These are phyloP conservation scores for Pangasianodon hypophthalmus DNA, from an alignment of 2,113 vertebrate genomes.

Conservation along the genomic window DNA sequence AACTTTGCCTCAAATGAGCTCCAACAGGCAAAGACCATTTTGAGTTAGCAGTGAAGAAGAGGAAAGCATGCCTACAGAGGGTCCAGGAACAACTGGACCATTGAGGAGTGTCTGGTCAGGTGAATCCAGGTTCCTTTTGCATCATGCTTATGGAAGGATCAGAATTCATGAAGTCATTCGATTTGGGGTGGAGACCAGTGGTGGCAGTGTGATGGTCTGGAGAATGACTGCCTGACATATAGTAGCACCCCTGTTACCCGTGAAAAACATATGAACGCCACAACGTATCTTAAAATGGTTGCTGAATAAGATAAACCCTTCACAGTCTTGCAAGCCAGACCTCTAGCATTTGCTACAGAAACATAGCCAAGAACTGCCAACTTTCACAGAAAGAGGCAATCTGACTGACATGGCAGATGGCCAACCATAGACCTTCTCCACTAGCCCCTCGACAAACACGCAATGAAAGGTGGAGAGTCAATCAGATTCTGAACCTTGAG, in stretches of 20 bases:
- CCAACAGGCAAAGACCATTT: neutral
- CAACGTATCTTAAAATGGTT: neutral
- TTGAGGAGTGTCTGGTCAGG: neutral
- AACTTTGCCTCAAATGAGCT: neutral
- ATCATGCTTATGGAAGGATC: neutral
- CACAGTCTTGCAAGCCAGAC: neutral
- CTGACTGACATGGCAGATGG: neutral
- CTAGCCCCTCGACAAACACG: neutral
- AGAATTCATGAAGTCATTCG: neutral
- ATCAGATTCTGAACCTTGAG: neutral
- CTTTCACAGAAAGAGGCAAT: neutral
- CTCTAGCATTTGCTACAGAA: neutral
- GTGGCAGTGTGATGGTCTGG: neutral
- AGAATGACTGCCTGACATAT: neutral
- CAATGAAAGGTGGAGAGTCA: neutral
- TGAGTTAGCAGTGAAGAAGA: neutral
- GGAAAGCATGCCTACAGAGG: neutral
- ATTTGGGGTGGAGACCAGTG: neutral
- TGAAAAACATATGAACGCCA: neutral
- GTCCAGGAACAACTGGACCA: neutral
- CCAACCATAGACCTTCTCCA: neutral
- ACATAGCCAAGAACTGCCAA: neutral
- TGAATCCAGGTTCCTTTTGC: neutral
- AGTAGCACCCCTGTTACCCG: neutral
- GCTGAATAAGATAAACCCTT: neutral